phyloP scores from a whole-genome alignment of 2,888 invertebrate species.

The Orchesellides sinensis region DNA sequence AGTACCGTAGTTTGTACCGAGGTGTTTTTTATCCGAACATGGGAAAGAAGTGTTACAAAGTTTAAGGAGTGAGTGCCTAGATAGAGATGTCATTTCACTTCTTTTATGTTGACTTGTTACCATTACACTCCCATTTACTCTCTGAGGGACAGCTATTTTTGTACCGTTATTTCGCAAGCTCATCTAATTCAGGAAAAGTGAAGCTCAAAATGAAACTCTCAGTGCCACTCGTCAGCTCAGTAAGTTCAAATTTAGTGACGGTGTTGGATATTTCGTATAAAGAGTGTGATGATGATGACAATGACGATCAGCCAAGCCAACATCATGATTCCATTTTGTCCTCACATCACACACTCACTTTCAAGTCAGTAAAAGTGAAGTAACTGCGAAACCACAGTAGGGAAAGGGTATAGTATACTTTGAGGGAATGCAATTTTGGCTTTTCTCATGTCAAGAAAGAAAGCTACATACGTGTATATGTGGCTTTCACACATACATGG shows the following conservation, averaged over 20 bases:
- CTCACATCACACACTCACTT: conserved; percentile 4
- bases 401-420: conserved; percentile 43
- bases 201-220: conserved; percentile 14
- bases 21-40: too few species aligned
- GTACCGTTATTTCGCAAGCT: conserved; percentile 57
- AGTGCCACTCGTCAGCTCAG: conserved; percentile 31
- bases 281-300: conserved; percentile 47
- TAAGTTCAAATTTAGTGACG: conserved; percentile 21
- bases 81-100: conserved; percentile 37
- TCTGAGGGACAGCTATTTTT: conserved; percentile 56
- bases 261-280: conserved; percentile 13
- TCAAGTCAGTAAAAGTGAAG: conserved; percentile 26
- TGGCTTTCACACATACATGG: background rate
- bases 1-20: too few species aligned
- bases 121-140: conserved; percentile 48
- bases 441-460: conserved; percentile 45
- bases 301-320: conserved; percentile 54
- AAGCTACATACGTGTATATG: conserved; percentile 24
- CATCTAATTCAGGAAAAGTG: conserved; percentile 55
- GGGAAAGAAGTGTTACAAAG: conserved; percentile 22
- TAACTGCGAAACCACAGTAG: conserved; percentile 60
- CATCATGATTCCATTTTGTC: conserved; percentile 43
- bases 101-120: conserved; percentile 54
- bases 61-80: background rate
- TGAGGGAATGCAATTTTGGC: conserved; percentile 59